These are phyloP conservation scores for Amazona vittata DNA, from an alignment of 2,113 vertebrate species.

Conservation along the genomic window DNA sequence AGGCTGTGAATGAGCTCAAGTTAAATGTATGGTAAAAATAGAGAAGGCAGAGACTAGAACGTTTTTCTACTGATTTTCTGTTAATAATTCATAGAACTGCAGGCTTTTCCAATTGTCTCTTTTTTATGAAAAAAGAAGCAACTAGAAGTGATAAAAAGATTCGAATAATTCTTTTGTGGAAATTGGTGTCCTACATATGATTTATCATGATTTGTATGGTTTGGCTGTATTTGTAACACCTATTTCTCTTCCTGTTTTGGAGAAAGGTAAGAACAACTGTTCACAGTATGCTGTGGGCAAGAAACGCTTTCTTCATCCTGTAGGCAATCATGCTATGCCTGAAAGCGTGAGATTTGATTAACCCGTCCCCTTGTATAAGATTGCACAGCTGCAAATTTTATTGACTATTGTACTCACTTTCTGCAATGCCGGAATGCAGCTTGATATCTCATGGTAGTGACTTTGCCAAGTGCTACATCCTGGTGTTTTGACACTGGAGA, in stretches of 20 bases:
- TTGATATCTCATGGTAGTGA: neutral
- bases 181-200: neutral
- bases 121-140: neutral
- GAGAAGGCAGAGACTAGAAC: neutral
- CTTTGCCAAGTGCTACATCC: neutral
- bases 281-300: neutral
- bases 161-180: neutral
- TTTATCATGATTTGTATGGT: neutral
- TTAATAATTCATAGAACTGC: neutral
- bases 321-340: neutral
- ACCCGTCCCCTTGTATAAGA: neutral
- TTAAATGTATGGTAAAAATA: neutral
- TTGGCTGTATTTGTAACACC: neutral
- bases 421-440: neutral
- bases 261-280: neutral
- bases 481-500: neutral
- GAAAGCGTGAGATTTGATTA: conserved; percentile 33
- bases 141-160: neutral
- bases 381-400: neutral
- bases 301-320: neutral
- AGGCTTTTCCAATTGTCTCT: neutral
- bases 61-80: neutral
- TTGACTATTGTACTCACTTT: neutral
- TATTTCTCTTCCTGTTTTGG: neutral
- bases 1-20: neutral